A percentile compares a stretch with the other conserved stretches of the same genome.
These are phyloP conservation scores for Syrmaticus mikado DNA, from an alignment of 2,113 vertebrate species.

Conservation along the genomic window DNA sequence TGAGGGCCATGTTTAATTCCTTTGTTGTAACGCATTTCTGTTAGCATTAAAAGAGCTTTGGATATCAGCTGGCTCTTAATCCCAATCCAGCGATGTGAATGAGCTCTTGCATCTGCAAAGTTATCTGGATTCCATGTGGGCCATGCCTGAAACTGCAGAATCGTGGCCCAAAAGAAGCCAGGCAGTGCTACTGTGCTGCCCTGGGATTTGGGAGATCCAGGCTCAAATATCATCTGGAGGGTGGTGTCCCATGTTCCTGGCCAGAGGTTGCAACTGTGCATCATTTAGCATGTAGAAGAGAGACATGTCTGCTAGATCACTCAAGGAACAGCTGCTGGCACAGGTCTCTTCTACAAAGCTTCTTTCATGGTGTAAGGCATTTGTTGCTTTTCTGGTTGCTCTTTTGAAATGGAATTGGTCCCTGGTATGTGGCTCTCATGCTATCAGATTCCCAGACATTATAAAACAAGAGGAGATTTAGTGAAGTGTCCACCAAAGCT, in stretches of 20 bases:
- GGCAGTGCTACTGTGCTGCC: background rate
- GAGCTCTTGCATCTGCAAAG: background rate
- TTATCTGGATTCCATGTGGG: background rate
- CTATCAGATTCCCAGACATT: background rate
- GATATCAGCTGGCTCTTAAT: background rate
- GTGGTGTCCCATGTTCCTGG: background rate
- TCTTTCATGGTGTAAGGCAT: background rate
- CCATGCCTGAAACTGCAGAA: background rate
- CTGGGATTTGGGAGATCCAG: background rate
- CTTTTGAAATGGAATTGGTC: background rate
- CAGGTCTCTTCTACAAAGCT: background rate
- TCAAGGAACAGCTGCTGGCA: background rate
- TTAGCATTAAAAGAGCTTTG: background rate
- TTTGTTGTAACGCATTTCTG: background rate
- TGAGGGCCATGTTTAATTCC: background rate
- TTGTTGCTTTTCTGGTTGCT: background rate
- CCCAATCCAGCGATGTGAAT: background rate
- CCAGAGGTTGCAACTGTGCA: background rate
- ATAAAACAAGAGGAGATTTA: background rate
- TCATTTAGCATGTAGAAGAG: background rate
- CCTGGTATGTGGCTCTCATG: background rate
- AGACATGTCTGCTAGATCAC: rapidly evolving
- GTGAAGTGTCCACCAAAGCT: background rate
- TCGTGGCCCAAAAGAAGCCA: background rate
- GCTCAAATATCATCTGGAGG: background rate